Evolutionary conservation across 35 echinoderm and acorn worm genomes (phyloP), one percentile per base, ranked within the genome.

Genomic region (Amphiura filiformis): DNA sequence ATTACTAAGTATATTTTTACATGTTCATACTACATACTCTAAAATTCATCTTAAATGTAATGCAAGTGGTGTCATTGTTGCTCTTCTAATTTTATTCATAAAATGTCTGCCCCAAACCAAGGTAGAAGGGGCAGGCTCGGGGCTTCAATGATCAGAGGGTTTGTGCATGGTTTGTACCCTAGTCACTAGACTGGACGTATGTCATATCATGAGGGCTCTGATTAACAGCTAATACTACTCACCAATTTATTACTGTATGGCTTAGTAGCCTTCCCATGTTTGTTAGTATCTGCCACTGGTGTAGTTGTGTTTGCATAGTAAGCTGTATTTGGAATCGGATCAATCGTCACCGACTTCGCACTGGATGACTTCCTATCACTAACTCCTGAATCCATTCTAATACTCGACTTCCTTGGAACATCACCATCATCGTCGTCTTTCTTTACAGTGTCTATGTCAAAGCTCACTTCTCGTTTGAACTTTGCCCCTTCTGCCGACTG

Each of bases 401-500:
- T 76, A 78, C 78, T 91, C 38, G 84, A 84, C 26, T 89, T 94
- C 84, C 75, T 90, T 35, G 90, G 88, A 13, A 81, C 42, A 20
- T 92, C 76, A 34, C 36, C 47, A 3, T 0, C 44, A 1, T 30
- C 44, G 42, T 32, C 75, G 26, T 18, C 28, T 30, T 70, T 70
- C 37, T 38, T 86, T 0, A 86, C 76, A n/a, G 85, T 89, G 26
- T 97, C 91, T 34, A 93, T 84, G 38, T 97, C 95, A 78, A 93
- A 97, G 35, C 91, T 97, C 34, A 97, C 92, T 83, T 97, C 95
- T 83, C 95, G 39, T 87, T 87, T 94, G 13, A 81, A 77, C 26
- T 77, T 93, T 5, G 64, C 39, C 44, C 85, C 90, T 34, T 84
- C 76, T 35, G 76, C 34, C 40, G 38, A 23, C 49, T 81, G 38